Evolutionary conservation across 2,113 vertebrate genomes (phyloP).

Genomic region (Ophthalmolycus amberensis): DNA sequence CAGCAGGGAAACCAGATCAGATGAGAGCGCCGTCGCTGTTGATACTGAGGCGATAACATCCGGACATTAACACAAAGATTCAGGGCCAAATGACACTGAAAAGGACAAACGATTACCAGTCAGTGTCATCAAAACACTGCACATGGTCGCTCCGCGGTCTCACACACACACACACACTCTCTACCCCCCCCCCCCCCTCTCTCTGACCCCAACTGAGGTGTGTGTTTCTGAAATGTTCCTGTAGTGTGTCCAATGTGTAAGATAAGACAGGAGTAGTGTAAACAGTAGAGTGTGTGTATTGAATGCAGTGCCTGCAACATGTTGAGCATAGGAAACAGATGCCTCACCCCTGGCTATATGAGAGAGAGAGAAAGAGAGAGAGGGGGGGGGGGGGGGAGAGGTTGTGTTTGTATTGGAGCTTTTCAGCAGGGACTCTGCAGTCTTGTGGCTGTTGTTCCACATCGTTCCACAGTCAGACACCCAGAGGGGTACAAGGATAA

Average conservation of each 20-base stretch:
- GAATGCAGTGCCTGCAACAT: conserved; percentile 49
- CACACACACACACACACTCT: conserved; percentile 1
- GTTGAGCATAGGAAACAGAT: conserved; percentile 76
- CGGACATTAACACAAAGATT: conserved; percentile 44
- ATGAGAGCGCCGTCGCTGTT: conserved; percentile 50
- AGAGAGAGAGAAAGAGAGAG: background rate
- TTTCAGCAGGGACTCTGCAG: conserved; percentile 40
- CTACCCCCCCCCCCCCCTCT: too few relatives aligned
- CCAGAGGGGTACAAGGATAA: conserved; percentile 52
- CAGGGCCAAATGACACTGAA: conserved; percentile 54
- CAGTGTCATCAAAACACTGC: conserved; percentile 65
- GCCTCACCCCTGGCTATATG: conserved; percentile 57
- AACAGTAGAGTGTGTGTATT: conserved; percentile 50
- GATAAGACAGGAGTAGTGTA: conserved; percentile 61
- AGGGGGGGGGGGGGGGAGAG: background rate
- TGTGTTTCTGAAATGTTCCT: conserved; percentile 56
- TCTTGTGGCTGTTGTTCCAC: conserved; percentile 54
- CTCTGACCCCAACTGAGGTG: conserved; percentile 46
- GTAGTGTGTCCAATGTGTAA: conserved; percentile 54
- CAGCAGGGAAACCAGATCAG: conserved; percentile 47
- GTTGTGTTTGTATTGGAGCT: conserved; percentile 51
- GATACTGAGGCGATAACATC: conserved; percentile 61
- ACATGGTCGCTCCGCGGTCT: background rate
- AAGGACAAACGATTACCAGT: conserved; percentile 33
- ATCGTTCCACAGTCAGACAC: conserved; percentile 55